Conservation (phyloP, 2,888 invertebrate species). For the Ophion slaviceki region DNA sequence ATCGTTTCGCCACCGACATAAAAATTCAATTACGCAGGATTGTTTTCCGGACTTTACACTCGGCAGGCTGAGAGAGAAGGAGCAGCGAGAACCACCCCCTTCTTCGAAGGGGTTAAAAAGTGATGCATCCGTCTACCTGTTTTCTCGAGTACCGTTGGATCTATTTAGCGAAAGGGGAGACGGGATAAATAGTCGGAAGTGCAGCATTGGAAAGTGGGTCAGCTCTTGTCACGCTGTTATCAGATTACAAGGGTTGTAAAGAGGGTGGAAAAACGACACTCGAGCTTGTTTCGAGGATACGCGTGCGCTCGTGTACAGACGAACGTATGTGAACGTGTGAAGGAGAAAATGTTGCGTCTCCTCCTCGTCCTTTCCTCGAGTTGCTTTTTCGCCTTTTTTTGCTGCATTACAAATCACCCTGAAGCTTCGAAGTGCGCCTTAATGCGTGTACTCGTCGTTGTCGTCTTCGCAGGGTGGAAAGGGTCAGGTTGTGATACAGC, state of each 20-base stretch:
- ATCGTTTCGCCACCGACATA: not conserved
- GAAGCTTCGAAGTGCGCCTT: slow-evolving; percentile 64
- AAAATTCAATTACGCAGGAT: slow-evolving; percentile 14
- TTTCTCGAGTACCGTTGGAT: not conserved
- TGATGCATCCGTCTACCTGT: slow-evolving; percentile 7
- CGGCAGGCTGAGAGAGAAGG: not conserved
- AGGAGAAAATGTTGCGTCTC: not conserved
- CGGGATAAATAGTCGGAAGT: slow-evolving; percentile 43
- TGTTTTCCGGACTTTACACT: not conserved
- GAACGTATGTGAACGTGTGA: not conserved
- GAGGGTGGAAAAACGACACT: slow-evolving; percentile 37
- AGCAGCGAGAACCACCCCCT: not conserved
- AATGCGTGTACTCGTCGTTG: slow-evolving; percentile 59
- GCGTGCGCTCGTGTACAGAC: not conserved
- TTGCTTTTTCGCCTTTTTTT: not conserved
- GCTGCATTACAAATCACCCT: slow-evolving; percentile 64
- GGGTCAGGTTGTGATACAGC: slow-evolving; percentile 50
- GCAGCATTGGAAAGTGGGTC: slow-evolving; percentile 67
- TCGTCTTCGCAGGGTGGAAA: slow-evolving; percentile 33
- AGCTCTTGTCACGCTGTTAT: slow-evolving; percentile 69
- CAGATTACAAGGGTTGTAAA: slow-evolving; percentile 68
- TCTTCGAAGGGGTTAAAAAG: not conserved
- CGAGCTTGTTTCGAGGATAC: not conserved
- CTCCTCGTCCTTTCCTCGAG: not conserved
- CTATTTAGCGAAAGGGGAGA: slow-evolving; percentile 21